Evolutionary conservation across 2,113 vertebrate genomes (phyloP).

Genomic region (Pollachius pollachius): DNA sequence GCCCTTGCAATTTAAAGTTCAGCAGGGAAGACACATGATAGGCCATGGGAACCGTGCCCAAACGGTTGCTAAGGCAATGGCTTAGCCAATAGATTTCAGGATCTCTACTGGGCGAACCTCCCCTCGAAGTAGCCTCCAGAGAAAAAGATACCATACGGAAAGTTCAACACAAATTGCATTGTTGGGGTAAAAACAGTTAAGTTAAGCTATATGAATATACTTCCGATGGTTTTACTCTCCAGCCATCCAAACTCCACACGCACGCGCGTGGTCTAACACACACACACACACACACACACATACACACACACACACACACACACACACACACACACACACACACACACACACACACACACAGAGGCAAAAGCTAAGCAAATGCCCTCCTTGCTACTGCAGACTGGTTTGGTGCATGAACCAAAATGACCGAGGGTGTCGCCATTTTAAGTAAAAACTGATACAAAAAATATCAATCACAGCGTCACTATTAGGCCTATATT

Average conservation of each 20-base stretch:
- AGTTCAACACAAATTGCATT: too few relatives aligned
- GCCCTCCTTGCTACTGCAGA: too few relatives aligned
- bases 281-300: neutral
- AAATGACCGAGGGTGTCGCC: slow-evolving; percentile 56
- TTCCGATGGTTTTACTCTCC: too few relatives aligned
- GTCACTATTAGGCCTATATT: neutral
- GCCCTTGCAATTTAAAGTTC: slow-evolving; percentile 70
- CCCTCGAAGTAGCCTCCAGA: slow-evolving; percentile 2
- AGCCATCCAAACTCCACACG: neutral
- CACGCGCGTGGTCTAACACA: neutral
- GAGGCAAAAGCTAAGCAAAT: too few relatives aligned
- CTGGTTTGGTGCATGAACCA: slow-evolving; percentile 10
- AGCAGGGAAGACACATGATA: slow-evolving; percentile 42
- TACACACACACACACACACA: neutral
- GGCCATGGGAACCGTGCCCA: slow-evolving; percentile 60
- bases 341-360: neutral
- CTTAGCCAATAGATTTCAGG: slow-evolving; percentile 56
- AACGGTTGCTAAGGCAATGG: slow-evolving; percentile 72
- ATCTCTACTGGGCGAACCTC: slow-evolving; percentile 24
- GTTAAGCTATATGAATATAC: too few relatives aligned
- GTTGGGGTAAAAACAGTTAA: too few relatives aligned
- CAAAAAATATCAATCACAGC: slow-evolving; percentile 5
- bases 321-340: neutral
- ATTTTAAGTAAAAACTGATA: slow-evolving; percentile 40
- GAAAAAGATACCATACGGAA: neutral